Percentiles rank a stretch among this genome's conserved stretches.
Evolutionary conservation across 2,888 invertebrate genomes (phyloP).

Genomic region (Malthinus seriepunctatus): DNA sequence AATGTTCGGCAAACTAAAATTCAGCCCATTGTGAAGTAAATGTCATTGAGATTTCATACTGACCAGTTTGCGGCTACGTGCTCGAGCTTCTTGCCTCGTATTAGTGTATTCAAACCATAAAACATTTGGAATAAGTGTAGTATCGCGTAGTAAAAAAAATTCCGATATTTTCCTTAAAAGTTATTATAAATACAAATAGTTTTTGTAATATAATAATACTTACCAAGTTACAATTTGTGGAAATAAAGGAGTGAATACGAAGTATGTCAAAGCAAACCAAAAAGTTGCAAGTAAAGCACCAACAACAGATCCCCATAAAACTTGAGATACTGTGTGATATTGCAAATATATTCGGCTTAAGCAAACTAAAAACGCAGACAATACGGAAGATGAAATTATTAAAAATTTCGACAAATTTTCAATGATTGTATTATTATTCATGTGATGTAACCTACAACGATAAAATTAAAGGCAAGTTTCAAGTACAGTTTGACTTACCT

Average conservation of each 20-base stretch:
- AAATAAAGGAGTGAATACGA: slow-evolving; percentile 81
- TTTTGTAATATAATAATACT: slow-evolving; percentile 50
- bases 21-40: slow-evolving; percentile 57
- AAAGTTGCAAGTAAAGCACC: slow-evolving; percentile 74
- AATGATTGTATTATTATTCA: slow-evolving; percentile 77
- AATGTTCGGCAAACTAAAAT: slow-evolving; percentile 43
- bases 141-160: slow-evolving; percentile 83
- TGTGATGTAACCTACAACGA: slow-evolving; percentile 72
- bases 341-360: slow-evolving; percentile 80
- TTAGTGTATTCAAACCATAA: slow-evolving; percentile 93
- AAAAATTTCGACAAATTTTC: slow-evolving; percentile 74
- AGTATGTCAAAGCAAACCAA: slow-evolving; percentile 83
- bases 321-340: slow-evolving; percentile 84
- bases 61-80: slow-evolving; percentile 77
- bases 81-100: slow-evolving; percentile 79
- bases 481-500: slow-evolving; percentile 62
- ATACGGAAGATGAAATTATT: slow-evolving; percentile 65
- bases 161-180: slow-evolving; percentile 78
- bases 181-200: not conserved
- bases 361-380: slow-evolving; percentile 65
- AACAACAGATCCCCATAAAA: slow-evolving; percentile 75
- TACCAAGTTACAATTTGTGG: slow-evolving; percentile 85
- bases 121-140: slow-evolving; percentile 88
- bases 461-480: not conserved
- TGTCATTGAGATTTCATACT: slow-evolving; percentile 85